Base-by-base conservation (phyloP, 2,888 invertebrate genomes). In the Ochlodes sylvanus region DNA sequence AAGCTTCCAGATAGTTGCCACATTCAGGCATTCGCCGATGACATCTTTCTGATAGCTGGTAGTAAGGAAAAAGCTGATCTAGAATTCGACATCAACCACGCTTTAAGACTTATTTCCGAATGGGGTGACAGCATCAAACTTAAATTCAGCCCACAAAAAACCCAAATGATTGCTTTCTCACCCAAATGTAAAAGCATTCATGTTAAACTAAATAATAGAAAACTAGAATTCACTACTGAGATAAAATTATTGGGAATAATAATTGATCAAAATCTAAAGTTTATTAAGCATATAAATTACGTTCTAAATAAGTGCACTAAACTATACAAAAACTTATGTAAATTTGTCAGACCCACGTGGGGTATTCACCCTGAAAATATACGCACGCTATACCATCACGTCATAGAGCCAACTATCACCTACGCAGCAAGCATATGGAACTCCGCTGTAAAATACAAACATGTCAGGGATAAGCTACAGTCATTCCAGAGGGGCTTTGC, bases 1-100 rank as follows among this genome's bases (percentile, higher is more conserved):
- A 1, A 15, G 0, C 19, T 72, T 0, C 61, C 69, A 0, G 27
- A 6, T 0, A 61, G 70, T 21, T 71, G 69, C 19, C 70, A 67
- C 10, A 1, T 63, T 0, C 69, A 70, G 44, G 70, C 69, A 1
- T 69, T 34, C 12, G 69, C 69, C 0, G 69, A 69, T 14, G 69
- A 69, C 17, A 56, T 69, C 15, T 42, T 70, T 1, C 62, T 70
- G 0, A n/a, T 70, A 15, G 61, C 41, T 5, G 9, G 15, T 4
- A 21, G 38, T 0, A 7, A 15, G 14, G 55, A 54, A 7, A n/a
- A 54, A 21, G 3, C 12, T 1, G 7, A 0, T 12, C 38, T 38
- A 7, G 38, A 38, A 38, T 9, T 38, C 2, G 9, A 38, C 9
- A 34, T 41, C 0, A 56, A 55, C 2, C 0, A 1, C 2, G 44